Base-by-base conservation (phyloP, 1,140 invertebrate genomes). In the Batillaria attramentaria region DNA sequence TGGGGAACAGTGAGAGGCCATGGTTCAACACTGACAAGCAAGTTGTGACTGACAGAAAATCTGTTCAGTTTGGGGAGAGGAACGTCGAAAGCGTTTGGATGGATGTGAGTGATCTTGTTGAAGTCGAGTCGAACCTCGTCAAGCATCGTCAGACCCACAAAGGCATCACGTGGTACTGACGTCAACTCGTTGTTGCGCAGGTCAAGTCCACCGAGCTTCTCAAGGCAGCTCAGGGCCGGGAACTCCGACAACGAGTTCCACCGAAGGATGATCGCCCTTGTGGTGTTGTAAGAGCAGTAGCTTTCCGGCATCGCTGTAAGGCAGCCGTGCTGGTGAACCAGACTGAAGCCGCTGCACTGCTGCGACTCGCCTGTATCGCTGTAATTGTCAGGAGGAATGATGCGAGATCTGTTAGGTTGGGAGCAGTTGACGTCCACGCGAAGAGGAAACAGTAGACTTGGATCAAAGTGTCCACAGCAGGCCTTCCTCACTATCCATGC, bases 61-160 rank as follows among this genome's bases (percentile, higher is more conserved):
- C 31, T 13, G 1, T 35, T 1, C 0, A 68, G 65, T 1, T 37
- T 24, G 8, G 3, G 31, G 28, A 68, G n/a, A 1, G 8, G 28
- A 20, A 3, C 65, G 37, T 68, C 65, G 10, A 68, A 68, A 10
- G 33, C 24, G 31, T 68, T 37, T 6, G 65, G 33, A 39, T 68
- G 65, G 33, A 68, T 68, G 5, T 43, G 37, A 2, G 65, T 35
- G 65, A 68, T 68, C 28, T 33, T 35, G 65, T 68, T 68, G 33
- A 8, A 2, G 65, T 68, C 65, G 10, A 68, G 33, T 8, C 37
- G 37, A 3, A 68, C 65, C 33, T 68, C 65, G 3, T 35, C 0
- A 3, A 68, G 5, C 8, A 13, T 5, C 28, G 28, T 4, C 10
- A 68, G 65, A 3, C 65, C 33, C 2, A 24, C 28, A 33, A 68